Base-by-base conservation (phyloP, 2,888 invertebrate species). In the Penaeus monodon region DNA sequence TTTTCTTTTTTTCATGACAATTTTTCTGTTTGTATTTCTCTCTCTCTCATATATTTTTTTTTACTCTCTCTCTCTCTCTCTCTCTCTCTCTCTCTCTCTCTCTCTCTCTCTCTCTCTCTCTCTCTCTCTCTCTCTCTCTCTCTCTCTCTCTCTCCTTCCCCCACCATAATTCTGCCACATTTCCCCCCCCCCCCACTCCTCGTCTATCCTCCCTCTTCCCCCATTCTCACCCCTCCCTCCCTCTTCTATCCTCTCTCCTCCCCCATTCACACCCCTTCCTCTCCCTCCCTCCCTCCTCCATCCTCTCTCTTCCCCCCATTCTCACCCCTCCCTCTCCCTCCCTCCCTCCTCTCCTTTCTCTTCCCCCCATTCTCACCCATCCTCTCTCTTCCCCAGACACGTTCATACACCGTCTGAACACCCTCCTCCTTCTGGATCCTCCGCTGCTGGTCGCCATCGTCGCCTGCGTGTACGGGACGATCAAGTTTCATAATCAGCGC, bases 381-480 rank as follows among this genome's bases (percentile, higher is more conserved):
- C 10, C 2, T 12, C 63, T 12, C 78, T 27, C 27, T 22, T 38
- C 33, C 44, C 2, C 90, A 90, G 90, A 90, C 68, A 86, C 87
- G 17, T 88, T 88, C 33, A 22, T 86, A 6, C 88, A 90, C 68
- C 83, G 88, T 29, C 87, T 87, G 70, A 89, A 87, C 81, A 81
- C 89, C 17, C 77, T 90, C 1, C 76, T 90, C 0, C 44, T 90
- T 29, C 88, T 90, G 80, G 90, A 90, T 57, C 86, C 89, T 0
- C 82, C 83, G 1, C 89, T 90, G 66, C 33, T 89, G 64, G 68
- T 82, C 22, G 74, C 88, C 29, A 89, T 90, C 33, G 44, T 88
- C 38, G 70, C 85, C n/a, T 63, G 84, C 7, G 84, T 88, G 27
- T 88, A 81, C 78, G 77, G 88, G 33, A 68, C 85, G 38, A 80